Percentiles rank a stretch among this genome's conserved stretches.
Evolutionary conservation across 2,113 vertebrate species (phyloP).

Genomic region (Toxotes chatareus): DNA sequence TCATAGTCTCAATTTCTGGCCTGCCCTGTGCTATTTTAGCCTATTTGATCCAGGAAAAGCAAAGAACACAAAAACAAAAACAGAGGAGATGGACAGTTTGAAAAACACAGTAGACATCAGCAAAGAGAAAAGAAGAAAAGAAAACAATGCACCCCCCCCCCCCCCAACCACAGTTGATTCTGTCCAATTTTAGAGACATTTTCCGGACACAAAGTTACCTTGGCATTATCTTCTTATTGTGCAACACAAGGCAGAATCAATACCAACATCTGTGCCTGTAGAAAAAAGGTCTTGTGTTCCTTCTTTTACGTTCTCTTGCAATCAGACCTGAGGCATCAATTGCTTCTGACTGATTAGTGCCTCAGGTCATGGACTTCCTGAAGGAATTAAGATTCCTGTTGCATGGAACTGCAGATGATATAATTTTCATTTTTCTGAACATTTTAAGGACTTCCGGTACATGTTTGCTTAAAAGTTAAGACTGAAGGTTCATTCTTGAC

Average conservation of each 20-base stretch:
- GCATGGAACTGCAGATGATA: neutral
- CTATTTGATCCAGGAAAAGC: constrained; percentile 39
- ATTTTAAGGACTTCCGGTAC: neutral
- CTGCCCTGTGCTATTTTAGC: constrained; percentile 2
- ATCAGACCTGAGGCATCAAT: neutral
- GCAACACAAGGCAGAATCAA: constrained; percentile 1
- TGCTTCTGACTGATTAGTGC: too few relatives aligned
- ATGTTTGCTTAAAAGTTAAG: neutral
- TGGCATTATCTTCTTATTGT: neutral
- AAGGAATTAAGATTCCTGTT: neutral
- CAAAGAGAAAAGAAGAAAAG: constrained; percentile 11
- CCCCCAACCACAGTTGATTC: neutral
- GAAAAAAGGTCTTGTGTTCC: neutral
- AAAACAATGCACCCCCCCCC: rapidly evolving
- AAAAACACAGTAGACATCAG: constrained; percentile 15
- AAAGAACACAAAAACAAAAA: constrained; percentile 20
- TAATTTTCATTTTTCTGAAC: neutral
- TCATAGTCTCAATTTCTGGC: constrained; percentile 35
- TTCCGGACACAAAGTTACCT: constrained; percentile 11
- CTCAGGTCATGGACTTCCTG: neutral
- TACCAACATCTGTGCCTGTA: neutral
- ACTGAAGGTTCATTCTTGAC: neutral
- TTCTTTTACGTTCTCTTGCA: neutral
- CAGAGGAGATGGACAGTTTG: constrained; percentile 15
- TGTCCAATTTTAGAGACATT: neutral